A percentile compares a stretch with the other conserved stretches of the same genome.
Evolutionary conservation across 1,140 invertebrate species (phyloP).

Genomic region (Dryas iulia): DNA sequence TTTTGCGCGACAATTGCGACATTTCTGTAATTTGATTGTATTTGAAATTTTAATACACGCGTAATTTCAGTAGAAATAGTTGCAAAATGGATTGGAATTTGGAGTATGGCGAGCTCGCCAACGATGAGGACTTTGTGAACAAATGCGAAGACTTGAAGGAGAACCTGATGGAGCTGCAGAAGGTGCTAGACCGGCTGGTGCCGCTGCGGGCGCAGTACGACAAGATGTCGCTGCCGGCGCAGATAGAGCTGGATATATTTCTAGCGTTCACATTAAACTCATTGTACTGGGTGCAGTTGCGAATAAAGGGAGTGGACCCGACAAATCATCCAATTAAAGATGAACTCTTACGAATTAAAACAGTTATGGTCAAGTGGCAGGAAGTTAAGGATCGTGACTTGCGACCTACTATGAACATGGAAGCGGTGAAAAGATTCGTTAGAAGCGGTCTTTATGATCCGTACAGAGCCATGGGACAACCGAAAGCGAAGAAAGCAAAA

Average conservation of each 20-base stretch:
- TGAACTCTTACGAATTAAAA: constrained; percentile 81
- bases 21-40: neutral
- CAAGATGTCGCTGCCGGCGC: constrained; percentile 77
- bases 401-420: constrained; percentile 79
- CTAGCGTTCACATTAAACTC: constrained; percentile 81
- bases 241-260: constrained; percentile 83
- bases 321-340: constrained; percentile 80
- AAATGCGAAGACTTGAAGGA: constrained; percentile 77
- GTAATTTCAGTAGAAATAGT: neutral
- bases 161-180: constrained; percentile 77
- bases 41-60: neutral
- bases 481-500: constrained; percentile 63
- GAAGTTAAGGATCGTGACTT: constrained; percentile 80
- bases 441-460: constrained; percentile 81
- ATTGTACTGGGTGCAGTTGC: constrained; percentile 82
- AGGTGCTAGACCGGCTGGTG: constrained; percentile 70
- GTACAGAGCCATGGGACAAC: constrained; percentile 42
- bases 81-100: constrained; percentile 51
- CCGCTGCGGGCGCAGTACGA: constrained; percentile 71
- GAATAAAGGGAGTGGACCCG: constrained; percentile 81
- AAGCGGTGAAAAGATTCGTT: constrained; percentile 81
- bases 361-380: constrained; percentile 82
- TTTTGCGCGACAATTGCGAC: neutral
- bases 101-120: constrained; percentile 56
- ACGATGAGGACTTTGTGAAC: constrained; percentile 70